Conservation (phyloP, 2,113 vertebrate species). For the Propithecus coquereli region DNA sequence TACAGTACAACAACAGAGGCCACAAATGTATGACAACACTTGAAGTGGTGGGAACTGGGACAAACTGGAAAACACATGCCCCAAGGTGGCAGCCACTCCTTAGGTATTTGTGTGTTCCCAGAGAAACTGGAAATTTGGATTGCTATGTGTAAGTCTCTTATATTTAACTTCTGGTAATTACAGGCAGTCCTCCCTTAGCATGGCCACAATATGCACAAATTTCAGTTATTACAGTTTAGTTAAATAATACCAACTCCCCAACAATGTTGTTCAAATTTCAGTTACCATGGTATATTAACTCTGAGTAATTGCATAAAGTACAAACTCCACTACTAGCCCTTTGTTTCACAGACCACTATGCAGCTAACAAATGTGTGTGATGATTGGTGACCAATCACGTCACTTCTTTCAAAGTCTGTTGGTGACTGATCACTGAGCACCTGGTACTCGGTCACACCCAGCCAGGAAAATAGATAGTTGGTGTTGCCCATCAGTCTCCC, state of each 20-base stretch:
- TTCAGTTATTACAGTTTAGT: background rate
- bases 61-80: background rate
- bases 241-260: background rate
- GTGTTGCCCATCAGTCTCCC: background rate
- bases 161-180: background rate
- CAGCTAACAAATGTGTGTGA: background rate
- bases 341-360: background rate
- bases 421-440: background rate
- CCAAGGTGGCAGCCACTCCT: background rate
- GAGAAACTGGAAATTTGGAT: background rate
- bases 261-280: background rate
- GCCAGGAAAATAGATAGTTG: background rate
- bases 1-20: background rate
- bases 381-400: background rate
- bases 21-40: background rate
- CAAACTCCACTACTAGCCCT: background rate
- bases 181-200: background rate
- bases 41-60: background rate
- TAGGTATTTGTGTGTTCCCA: background rate
- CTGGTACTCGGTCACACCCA: background rate
- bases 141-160: background rate
- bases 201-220: background rate
- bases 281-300: background rate
- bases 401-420: background rate
- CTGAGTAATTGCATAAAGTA: background rate